Percentiles rank a stretch among this genome's conserved stretches.
Evolutionary conservation across 2,797 vertebrate genomes (phyloP).

Genomic region (Martes flavigula): DNA sequence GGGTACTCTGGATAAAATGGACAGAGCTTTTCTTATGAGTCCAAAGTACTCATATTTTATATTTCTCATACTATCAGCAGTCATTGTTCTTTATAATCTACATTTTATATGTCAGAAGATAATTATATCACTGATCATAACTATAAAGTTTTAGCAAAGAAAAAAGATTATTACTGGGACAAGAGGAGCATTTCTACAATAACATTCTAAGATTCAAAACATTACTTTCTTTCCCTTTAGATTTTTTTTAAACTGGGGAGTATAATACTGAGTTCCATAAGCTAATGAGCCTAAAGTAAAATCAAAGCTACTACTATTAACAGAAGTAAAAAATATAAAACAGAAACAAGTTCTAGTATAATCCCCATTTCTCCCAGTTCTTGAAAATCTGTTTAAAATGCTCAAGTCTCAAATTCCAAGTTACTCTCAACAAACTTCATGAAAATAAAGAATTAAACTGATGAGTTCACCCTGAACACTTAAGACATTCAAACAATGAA

Average conservation of each 20-base stretch:
- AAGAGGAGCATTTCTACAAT: constrained; percentile 5
- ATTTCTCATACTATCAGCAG: not conserved
- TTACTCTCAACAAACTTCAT: not conserved
- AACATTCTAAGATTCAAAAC: constrained; percentile 23
- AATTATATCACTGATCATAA: not conserved
- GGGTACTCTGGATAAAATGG: not conserved
- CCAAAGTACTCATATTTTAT: not conserved
- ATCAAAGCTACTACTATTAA: not conserved
- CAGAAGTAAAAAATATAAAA: constrained; percentile 21
- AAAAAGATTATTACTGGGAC: not conserved
- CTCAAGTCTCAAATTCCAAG: not conserved
- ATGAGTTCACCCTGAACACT: not conserved
- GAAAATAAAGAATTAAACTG: not conserved
- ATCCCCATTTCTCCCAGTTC: not conserved
- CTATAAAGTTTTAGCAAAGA: not conserved
- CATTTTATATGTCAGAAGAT: not conserved
- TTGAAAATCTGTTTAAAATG: not conserved
- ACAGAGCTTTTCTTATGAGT: not conserved
- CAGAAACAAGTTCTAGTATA: not conserved
- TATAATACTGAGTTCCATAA: not conserved
- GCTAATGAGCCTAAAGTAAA: constrained; percentile 14
- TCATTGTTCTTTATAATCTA: not conserved
- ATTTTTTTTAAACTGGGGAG: not conserved
- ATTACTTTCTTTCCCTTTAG: not conserved
- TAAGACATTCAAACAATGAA: not conserved